Base-by-base conservation (phyloP, 2,888 invertebrate genomes). In the Dasysyrphus albostriatus region DNA sequence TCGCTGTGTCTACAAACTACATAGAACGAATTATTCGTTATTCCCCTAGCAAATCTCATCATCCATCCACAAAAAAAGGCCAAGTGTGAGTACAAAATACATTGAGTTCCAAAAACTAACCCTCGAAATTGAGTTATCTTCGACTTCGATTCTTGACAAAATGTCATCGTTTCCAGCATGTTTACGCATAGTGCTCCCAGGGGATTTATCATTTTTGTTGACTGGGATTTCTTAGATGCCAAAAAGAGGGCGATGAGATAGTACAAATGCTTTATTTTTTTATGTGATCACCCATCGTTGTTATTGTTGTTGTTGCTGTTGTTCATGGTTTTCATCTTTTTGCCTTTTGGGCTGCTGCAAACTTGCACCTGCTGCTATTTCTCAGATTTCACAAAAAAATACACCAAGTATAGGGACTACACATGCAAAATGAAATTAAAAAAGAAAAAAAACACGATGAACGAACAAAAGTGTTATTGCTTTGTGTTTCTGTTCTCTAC, bases 341-440 rank as follows among this genome's bases (percentile, higher is more conserved):
- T 47, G 44, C 32, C 5, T 32, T 65, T 67, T 69, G 51, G 67
- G 37, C 67, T 51, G 70, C 24, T 70, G 70, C 79, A 75, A 69
- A 73, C 49, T 82, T 85, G 85, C 85, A 85, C 85, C 85, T 85
- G 85, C 85, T 85, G 84, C 72, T 77, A 72, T 69, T 54, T 77
- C 82, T 85, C 85, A 85, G 70, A 85, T 85, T 85, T 82, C 85
- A 85, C 81, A 82, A 67, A 65, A n/a, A 85, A 59, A 44, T 76
- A 69, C 34, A 54, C 19, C 39, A 19, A 19, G 10, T 42, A 24
- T 24, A 34, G n/a, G 47, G 32, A 34, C 37, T 16, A 67, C 54
- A 58, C 56, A 79, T 72, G 72, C 70, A 73, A 54, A 76, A 56
- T 37, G 42, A 51, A 58, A 69, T n/a, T 19, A 42, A 32, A 47